Evolutionary conservation across 1,140 invertebrate genomes (phyloP).

Genomic region (Microvelia longipes): DNA sequence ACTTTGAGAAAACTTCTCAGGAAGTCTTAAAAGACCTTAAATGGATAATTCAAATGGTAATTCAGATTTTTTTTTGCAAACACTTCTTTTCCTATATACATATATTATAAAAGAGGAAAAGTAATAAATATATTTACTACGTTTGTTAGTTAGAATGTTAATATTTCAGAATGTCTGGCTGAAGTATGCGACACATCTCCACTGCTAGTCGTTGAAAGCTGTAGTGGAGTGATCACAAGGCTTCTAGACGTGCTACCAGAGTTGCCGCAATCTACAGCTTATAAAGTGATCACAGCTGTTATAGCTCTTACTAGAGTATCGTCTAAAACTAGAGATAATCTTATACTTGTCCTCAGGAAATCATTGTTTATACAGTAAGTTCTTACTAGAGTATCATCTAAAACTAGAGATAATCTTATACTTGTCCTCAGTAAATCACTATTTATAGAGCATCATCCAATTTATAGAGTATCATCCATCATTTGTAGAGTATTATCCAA

Average conservation of each 20-base stretch:
- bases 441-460: constrained; percentile 37
- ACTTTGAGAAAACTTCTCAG: no score
- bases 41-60: no score
- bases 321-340: constrained; percentile 32
- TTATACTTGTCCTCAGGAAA: constrained; percentile 40
- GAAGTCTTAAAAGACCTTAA: no score
- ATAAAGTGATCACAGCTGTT: constrained; percentile 33
- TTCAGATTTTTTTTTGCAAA: no score
- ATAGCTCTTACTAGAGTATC: constrained; percentile 34
- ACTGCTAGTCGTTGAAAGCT: constrained; percentile 31
- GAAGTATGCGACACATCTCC: constrained; percentile 33
- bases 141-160: no score
- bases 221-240: constrained; percentile 31
- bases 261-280: constrained; percentile 30
- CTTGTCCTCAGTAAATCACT: constrained; percentile 39
- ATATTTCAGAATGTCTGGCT: constrained; percentile 38
- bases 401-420: constrained; percentile 36
- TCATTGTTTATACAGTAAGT: constrained; percentile 35
- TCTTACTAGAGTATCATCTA: constrained; percentile 31
- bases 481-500: no score
- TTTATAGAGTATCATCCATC: no score
- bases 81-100: no score
- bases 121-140: no score
- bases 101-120: no score
- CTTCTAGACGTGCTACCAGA: constrained; percentile 35